Evolutionary conservation across 2,797 vertebrate genomes (phyloP), one percentile per base, ranked within the genome.

Genomic region (Echeneis naucrates): DNA sequence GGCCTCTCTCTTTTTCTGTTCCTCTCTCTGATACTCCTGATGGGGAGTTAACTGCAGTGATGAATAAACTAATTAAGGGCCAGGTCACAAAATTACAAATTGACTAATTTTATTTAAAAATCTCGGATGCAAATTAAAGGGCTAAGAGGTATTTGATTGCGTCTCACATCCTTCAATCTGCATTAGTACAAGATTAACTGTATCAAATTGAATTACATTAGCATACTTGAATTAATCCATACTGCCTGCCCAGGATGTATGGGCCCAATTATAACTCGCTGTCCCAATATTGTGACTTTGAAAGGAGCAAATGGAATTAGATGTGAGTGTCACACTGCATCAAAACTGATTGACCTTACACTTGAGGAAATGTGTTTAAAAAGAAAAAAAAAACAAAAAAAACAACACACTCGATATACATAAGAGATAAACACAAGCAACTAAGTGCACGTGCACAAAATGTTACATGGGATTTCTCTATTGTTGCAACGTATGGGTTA

Each of bases 201-300:
- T 90, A 94, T 94, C 90, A 94, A 93, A 93, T 91, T 93, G 91
- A 94, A 94, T 94, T 93, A 91, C 94, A 95, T 95, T 94, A 94
- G 92, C 93, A 95, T 94, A 94, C 91, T 92, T 91, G 90, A 93
- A 94, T 94, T 92, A 94, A 95, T 94, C 93, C 86, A 93, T 88
- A 92, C 80, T 70, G 88, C 83, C 86, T 78, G 47, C 19, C 83
- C 72, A 78, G 89, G 87, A 93, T 89, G 90, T 89, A 93, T 87
- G 88, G 87, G 78, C 89, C 86, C 90, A 92, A 92, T 93, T 93
- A 93, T 78, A 90, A 85, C 84, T 80, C 65, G 64, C 84, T 61
- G 75, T 86, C 85, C 88, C 70, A 72, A 91, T 83, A 87, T 83
- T 85, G 84, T 78, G 84, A 89, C 77, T 83, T 86, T 89, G 78